Conservation (phyloP, 2,888 invertebrate species). For the Mactromeris polynyma region DNA sequence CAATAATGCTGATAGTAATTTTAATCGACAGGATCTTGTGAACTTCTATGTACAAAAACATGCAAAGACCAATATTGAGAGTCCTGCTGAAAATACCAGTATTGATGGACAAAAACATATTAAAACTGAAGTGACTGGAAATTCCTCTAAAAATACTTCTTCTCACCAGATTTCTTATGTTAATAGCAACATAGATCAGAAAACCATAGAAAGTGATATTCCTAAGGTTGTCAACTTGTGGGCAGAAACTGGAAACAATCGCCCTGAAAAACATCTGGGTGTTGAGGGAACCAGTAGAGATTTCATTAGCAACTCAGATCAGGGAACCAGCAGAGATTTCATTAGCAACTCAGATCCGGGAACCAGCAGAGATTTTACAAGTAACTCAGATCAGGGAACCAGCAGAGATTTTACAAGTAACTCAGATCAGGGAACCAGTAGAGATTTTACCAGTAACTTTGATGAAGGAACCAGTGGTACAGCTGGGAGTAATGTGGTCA, state of each 20-base stretch:
- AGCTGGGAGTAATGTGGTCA: neutral
- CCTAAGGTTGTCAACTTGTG: neutral
- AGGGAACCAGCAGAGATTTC: neutral
- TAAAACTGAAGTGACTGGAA: neutral
- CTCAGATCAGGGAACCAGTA: neutral
- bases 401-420: neutral
- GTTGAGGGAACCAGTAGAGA: neutral
- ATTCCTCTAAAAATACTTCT: neutral
- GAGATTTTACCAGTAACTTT: neutral
- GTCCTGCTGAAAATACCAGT: neutral
- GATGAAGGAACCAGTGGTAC: neutral
- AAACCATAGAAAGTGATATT: neutral
- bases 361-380: neutral
- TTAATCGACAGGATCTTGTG: constrained; percentile 15
- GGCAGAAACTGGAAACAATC: too few species aligned
- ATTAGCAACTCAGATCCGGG: neutral
- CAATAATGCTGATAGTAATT: neutral
- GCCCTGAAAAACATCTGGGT: neutral
- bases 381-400: neutral
- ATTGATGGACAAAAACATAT: neutral
- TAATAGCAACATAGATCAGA: too few species aligned
- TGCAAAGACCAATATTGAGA: constrained; percentile 1
- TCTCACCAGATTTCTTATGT: too few species aligned
- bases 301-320: too few species aligned
- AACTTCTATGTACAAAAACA: constrained; percentile 39